Evolutionary conservation across 2,888 invertebrate species (phyloP).

Genomic region (Gastrophysa polygoni): DNA sequence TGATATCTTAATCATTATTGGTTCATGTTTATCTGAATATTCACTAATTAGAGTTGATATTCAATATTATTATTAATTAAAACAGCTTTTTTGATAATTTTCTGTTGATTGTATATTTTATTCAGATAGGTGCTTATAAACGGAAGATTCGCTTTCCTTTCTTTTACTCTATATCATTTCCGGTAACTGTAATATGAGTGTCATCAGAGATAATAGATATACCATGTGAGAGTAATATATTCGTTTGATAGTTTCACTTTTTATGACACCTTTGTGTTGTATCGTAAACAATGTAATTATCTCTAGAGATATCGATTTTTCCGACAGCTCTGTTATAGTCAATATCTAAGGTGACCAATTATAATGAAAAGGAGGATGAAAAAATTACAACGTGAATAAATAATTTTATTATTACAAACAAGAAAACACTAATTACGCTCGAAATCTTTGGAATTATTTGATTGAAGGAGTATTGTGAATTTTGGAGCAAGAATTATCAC

Average conservation of each 20-base stretch:
- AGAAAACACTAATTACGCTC: too few relatives aligned
- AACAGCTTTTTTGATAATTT: not conserved
- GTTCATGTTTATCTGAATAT: too few relatives aligned
- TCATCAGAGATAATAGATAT: not conserved
- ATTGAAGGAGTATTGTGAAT: too few relatives aligned
- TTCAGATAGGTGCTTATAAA: not conserved
- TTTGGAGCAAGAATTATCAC: too few relatives aligned
- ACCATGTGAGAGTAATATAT: not conserved
- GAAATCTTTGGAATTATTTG: too few relatives aligned
- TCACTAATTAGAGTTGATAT: not conserved
- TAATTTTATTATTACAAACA: too few relatives aligned
- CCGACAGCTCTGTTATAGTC: not conserved
- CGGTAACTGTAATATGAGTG: not conserved
- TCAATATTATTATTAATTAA: not conserved
- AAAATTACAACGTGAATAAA: too few relatives aligned
- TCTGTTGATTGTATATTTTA: not conserved
- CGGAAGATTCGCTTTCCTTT: not conserved
- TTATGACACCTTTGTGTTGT: slow-evolving; percentile 12
- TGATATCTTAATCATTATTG: too few relatives aligned
- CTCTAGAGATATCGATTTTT: not conserved
- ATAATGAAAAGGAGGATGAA: too few relatives aligned
- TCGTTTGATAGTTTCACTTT: slow-evolving; percentile 7
- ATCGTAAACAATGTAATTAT: too few relatives aligned
- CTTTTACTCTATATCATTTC: not conserved
- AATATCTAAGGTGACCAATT: too few relatives aligned